phyloP scores from a whole-genome alignment of 2,113 vertebrate species.

The Petaurus breviceps region DNA sequence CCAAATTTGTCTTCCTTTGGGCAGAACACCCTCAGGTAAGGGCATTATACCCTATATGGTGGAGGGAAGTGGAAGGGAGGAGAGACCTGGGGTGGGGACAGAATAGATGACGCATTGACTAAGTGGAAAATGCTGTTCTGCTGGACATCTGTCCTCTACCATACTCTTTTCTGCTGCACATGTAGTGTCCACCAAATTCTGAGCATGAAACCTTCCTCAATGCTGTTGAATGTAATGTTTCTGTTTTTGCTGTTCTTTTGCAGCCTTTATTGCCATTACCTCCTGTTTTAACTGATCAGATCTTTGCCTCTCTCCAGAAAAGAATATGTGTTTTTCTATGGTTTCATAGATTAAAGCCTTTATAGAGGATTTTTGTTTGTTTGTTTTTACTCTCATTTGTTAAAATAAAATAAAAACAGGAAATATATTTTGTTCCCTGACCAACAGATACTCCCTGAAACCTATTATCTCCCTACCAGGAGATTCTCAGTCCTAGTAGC shows the following conservation, averaged over 20 bases:
- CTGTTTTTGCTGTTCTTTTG: not conserved
- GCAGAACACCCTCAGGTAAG: no score
- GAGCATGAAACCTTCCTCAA: not conserved
- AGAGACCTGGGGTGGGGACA: no score
- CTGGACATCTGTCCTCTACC: not conserved
- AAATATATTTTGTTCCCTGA: not conserved
- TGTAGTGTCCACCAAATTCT: not conserved
- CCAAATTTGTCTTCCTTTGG: no score
- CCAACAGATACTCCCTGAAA: not conserved
- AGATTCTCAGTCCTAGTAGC: not conserved
- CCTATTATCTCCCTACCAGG: not conserved
- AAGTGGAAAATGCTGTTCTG: not conserved
- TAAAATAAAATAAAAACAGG: not conserved
- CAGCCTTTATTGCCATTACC: not conserved
- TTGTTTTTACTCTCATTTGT: not conserved
- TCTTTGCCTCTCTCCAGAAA: not conserved
- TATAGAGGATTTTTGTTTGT: not conserved
- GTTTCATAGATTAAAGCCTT: not conserved
- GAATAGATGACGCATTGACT: no score
- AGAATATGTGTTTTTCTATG: not conserved
- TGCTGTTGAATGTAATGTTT: not conserved
- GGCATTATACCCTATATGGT: no score
- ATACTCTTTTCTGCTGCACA: not conserved
- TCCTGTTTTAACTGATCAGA: not conserved
- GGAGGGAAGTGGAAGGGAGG: no score